Conservation (phyloP, 2,888 invertebrate genomes). For the Aspidiotus rigidus region DNA sequence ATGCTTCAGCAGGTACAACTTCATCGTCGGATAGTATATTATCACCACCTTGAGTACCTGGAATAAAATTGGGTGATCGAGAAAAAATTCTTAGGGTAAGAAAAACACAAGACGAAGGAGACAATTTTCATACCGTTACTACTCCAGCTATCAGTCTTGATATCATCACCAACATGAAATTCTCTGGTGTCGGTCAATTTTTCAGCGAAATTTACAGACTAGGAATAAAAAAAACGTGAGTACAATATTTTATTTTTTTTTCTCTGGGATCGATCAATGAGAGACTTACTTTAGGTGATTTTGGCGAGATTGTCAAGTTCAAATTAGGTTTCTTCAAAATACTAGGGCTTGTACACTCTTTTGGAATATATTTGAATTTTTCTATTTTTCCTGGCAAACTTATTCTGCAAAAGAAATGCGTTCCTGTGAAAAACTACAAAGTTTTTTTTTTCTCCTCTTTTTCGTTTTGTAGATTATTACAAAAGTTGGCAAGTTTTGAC, state of each 20-base stretch:
- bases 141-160: slow-evolving; percentile 7
- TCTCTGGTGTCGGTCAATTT: slow-evolving; percentile 10
- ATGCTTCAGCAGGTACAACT: slow-evolving; percentile 5
- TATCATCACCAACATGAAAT: slow-evolving; percentile 10
- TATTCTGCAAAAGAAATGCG: too few relatives aligned
- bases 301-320: slow-evolving; percentile 1
- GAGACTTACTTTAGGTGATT: slow-evolving; percentile 14
- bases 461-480: too few relatives aligned
- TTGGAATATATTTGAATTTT: slow-evolving; percentile 20
- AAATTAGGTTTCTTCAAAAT: slow-evolving; percentile 18
- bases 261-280: background rate
- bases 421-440: too few relatives aligned
- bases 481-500: too few relatives aligned
- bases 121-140: background rate
- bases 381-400: background rate
- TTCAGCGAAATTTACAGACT: slow-evolving; percentile 22
- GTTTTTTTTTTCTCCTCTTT: too few relatives aligned
- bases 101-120: background rate
- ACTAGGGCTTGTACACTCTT: slow-evolving; percentile 21
- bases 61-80: background rate
- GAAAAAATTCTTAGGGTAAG: too few relatives aligned
- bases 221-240: background rate
- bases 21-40: slow-evolving; percentile 13
- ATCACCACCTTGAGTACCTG: background rate
- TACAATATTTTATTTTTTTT: background rate